Evolutionary conservation across 2,888 invertebrate species (phyloP), one percentile per base, ranked within the genome.

Genomic region (Hydroisotoma schaefferi): DNA sequence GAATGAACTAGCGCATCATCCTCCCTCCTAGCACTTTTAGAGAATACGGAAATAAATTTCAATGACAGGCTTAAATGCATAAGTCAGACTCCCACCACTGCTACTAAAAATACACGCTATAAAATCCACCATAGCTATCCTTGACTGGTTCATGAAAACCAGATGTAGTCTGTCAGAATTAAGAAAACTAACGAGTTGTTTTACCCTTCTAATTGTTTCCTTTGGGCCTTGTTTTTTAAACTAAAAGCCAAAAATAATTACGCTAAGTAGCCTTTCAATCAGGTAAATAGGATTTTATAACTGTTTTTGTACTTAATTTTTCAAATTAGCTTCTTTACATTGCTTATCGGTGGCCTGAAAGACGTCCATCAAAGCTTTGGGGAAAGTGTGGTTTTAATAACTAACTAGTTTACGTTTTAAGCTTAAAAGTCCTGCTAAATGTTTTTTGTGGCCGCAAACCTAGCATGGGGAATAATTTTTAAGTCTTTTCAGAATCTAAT

Each of bases 161-260:
- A 68, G 68, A 68, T 68, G 68, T 64, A 68, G 57, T 61, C 63
- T 62, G 61, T 66, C 68, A 63, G 46, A 61, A 59, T 43, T 53
- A 55, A 56, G 53, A 56, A 56, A 59, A 54, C 62, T 64, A 63
- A 63, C 61, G 61, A 67, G 67, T 58, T 55, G 63, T 63, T 60
- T 55, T 61, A 47, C 52, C 57, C 59, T 55, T 63, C 66, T 69
- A 67, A 69, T 69, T 69, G 69, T 69, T 69, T 67, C 68, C 68
- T 69, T 38, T 64, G 67, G 67, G 64, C 63, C 53, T 25, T 53
- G 37, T 64, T 61, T 66, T 66, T 62, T 52, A 61, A 57, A 26
- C n/a, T 27, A 54, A 57, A 26, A 33, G 53, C 46, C 46, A 23
- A 20, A 20, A 20, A 23, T 22, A 46, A 46, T 46, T 46, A n/a